Evolutionary conservation across 2,113 vertebrate genomes (phyloP).

Genomic region (Thamnophis sirtalis): DNA sequence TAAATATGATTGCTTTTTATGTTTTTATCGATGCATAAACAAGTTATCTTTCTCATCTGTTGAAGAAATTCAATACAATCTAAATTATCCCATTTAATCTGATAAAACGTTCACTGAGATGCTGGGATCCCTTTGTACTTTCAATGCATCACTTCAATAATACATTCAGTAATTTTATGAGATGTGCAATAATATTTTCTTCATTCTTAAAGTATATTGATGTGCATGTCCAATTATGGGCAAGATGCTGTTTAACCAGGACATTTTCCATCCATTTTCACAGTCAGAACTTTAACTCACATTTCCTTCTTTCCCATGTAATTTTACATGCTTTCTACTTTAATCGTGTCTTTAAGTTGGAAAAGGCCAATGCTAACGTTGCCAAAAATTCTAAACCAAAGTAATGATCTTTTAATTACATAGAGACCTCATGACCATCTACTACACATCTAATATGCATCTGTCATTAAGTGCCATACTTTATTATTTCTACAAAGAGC

Average conservation of each 20-base stretch:
- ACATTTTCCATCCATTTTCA: neutral
- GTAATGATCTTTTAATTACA: slow-evolving; percentile 23
- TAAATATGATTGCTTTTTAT: neutral
- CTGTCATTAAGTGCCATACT: neutral
- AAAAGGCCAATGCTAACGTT: slow-evolving; percentile 16
- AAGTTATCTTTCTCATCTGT: neutral
- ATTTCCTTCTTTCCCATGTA: neutral
- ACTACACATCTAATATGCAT: neutral
- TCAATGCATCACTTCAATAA: neutral
- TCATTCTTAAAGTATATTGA: neutral
- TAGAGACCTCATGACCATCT: slow-evolving; percentile 6
- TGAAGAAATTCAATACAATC: neutral
- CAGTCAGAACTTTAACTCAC: no score
- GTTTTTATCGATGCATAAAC: neutral
- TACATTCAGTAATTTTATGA: neutral
- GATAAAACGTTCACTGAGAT: neutral
- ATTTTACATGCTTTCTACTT: neutral
- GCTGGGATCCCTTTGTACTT: neutral
- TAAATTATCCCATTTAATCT: neutral
- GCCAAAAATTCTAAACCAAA: neutral
- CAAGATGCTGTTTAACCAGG: neutral
- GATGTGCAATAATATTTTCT: neutral
- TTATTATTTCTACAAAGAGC: neutral
- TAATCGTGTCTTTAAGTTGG: neutral
- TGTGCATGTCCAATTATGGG: neutral